A percentile compares a stretch with the other conserved stretches of the same genome.
Conservation (phyloP, 1,140 invertebrate species). For the Andricus grossulariae region DNA sequence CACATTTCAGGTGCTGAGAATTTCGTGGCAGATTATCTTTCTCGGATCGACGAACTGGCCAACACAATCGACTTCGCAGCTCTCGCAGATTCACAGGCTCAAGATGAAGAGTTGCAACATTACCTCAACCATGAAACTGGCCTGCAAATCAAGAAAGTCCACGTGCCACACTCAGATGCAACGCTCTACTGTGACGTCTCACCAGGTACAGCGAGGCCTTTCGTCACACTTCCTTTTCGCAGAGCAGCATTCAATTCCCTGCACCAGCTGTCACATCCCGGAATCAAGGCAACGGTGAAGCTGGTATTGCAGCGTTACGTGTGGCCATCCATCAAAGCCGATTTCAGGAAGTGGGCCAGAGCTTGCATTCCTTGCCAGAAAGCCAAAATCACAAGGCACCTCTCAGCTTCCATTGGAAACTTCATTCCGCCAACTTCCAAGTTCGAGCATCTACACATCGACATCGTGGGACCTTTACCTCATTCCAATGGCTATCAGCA, state of each 20-base stretch:
- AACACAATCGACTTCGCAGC: neutral
- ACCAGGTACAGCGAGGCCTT: conserved; percentile 44
- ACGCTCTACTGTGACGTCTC: conserved; percentile 47
- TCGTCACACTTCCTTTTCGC: conserved; percentile 49
- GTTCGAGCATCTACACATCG: conserved; percentile 3
- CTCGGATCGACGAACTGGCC: conserved; percentile 1
- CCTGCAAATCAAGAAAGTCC: neutral
- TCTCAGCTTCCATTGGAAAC: neutral
- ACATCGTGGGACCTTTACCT: conserved; percentile 9
- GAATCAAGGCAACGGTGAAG: conserved; percentile 62
- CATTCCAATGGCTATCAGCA: neutral
- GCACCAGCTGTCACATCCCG: conserved; percentile 56
- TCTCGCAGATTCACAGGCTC: too few relatives aligned
- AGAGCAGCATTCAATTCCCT: conserved; percentile 56
- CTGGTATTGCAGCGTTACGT: conserved; percentile 41
- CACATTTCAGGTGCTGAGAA: neutral
- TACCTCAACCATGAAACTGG: neutral
- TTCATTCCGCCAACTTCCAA: conserved; percentile 7
- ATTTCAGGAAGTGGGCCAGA: conserved; percentile 34
- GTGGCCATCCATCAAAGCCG: conserved; percentile 39
- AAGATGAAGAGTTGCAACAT: too few relatives aligned
- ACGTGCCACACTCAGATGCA: neutral
- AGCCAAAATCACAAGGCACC: conserved; percentile 39
- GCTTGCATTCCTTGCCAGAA: conserved; percentile 37
- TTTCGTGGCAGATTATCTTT: conserved; percentile 21